Percentiles rank a stretch among this genome's conserved stretches.
Evolutionary conservation across 2,797 vertebrate species (phyloP).

Genomic region (Pelobates cultripes): DNA sequence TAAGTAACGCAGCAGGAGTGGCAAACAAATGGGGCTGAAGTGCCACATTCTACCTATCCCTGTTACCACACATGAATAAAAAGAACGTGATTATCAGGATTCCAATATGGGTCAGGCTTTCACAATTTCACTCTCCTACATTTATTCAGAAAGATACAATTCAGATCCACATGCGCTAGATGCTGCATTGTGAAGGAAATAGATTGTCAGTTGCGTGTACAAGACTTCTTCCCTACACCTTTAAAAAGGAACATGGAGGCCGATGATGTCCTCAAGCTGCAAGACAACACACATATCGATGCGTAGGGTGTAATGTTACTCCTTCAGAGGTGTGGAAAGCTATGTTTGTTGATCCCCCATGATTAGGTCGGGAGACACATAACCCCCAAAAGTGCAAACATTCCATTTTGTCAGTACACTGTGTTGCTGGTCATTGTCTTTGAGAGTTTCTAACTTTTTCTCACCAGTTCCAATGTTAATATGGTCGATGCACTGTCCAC

Average conservation of each 20-base stretch:
- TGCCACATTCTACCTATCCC: neutral
- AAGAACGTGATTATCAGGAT: neutral
- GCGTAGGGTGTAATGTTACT: constrained; percentile 18
- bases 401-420: constrained; percentile 31
- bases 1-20: too few species aligned
- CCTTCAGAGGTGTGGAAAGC: constrained; percentile 20
- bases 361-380: constrained; percentile 43
- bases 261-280: constrained; percentile 23
- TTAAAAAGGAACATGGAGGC: neutral
- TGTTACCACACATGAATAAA: neutral
- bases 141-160: constrained; percentile 32
- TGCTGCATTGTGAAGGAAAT: constrained; percentile 31
- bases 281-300: constrained; percentile 24
- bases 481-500: constrained; percentile 1
- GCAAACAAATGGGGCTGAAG: neutral
- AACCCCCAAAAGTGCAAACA: constrained; percentile 53
- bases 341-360: constrained; percentile 30
- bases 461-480: constrained; percentile 21
- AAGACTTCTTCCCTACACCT: constrained; percentile 34
- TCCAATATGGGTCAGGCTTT: neutral
- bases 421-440: constrained; percentile 35
- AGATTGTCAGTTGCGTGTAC: constrained; percentile 54
- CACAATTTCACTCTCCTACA: neutral
- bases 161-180: constrained; percentile 12
- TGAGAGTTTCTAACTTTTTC: constrained; percentile 28